These are phyloP conservation scores for Pedetes capensis DNA, from an alignment of 2,113 vertebrate genomes.

Conservation along the genomic window DNA sequence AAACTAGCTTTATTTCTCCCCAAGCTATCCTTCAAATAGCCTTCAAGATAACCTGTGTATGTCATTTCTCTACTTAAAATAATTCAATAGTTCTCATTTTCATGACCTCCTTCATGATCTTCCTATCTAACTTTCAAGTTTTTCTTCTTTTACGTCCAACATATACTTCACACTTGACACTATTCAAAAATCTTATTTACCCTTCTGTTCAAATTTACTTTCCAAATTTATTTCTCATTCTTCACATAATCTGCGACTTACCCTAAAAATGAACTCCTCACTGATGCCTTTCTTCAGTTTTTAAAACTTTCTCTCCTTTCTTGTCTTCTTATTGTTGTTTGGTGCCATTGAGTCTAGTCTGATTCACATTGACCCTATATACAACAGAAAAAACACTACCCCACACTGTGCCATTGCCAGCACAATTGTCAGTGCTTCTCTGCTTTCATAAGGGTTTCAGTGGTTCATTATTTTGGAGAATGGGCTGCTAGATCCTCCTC, in stretches of 20 bases:
- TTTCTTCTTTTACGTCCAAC: neutral
- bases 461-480: too few species aligned
- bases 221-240: neutral
- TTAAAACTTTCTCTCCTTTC: neutral
- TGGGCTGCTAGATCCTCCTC: too few species aligned
- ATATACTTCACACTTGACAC: neutral
- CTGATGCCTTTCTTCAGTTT: neutral
- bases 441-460: too few species aligned
- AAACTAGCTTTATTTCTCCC: neutral
- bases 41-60: neutral
- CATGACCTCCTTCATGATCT: neutral
- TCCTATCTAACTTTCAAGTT: neutral
- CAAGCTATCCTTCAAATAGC: neutral
- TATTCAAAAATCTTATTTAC: neutral
- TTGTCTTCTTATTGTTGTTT: too few species aligned
- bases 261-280: neutral
- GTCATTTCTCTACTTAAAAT: neutral
- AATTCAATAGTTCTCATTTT: neutral
- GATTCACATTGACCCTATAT: too few species aligned
- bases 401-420: too few species aligned
- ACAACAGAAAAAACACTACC: too few species aligned
- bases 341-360: too few species aligned
- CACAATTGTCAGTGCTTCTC: too few species aligned
- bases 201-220: neutral
- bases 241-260: neutral